Evolutionary conservation across 2,888 invertebrate genomes (phyloP), one percentile per base, ranked within the genome.

Genomic region (Mactromeris polynyma): DNA sequence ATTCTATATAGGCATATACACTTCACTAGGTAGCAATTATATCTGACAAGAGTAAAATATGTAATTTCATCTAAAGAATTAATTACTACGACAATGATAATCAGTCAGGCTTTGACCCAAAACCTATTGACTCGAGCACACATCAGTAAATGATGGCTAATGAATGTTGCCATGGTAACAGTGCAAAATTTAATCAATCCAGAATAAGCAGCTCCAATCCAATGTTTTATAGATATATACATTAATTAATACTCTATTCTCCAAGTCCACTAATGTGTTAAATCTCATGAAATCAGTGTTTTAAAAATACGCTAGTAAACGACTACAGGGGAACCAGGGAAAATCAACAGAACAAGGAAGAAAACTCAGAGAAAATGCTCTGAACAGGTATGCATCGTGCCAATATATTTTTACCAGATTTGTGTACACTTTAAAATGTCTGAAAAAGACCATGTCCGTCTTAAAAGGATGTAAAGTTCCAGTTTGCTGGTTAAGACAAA

Each of bases 91-190:
- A 64, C 58, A 64, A 64, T 26, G 26, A 26, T 26, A 26, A 64
- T 26, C 58, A 64, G 2, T 64, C 26, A 64, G 19, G 51, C 51
- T 51, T 51, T 17, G 26, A 64, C 58, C 26, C 26, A 26, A 26
- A 64, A n/a, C 58, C 21, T n/a, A 26, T 26, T 64, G 26, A 64
- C 58, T 64, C 3, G 26, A 21, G 58, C n/a, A n/a, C 6, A 64
- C 58, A 26, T 11, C 58, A 64, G 58, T 26, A 64, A 26, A 64
- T 2, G 11, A 64, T 2, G 58, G n/a, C 58, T 64, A 64, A 64
- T 64, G 26, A 64, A 64, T n/a, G 58, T 64, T 64, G 58, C 58
- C 58, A 64, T 64, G 58, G 58, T 26, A n/a, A 64, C 58, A 26
- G 58, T 64, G 26, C 26, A 64, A n/a, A 2, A 64, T 64, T 64